These are phyloP conservation scores for Gephyroberyx darwinii DNA, from an alignment of 2,797 vertebrate species.

Conservation along the genomic window DNA sequence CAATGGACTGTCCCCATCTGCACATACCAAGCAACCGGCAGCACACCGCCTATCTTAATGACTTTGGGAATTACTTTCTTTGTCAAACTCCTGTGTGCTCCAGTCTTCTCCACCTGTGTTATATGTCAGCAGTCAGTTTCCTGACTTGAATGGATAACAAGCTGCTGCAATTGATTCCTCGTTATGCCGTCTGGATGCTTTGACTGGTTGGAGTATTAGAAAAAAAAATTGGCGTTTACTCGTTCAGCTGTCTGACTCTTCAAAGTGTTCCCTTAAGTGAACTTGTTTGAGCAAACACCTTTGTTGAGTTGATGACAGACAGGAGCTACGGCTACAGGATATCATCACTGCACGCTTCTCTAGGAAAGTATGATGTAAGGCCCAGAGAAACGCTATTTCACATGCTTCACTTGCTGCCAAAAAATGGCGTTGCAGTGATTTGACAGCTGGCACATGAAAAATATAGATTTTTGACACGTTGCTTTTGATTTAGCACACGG, in stretches of 20 bases:
- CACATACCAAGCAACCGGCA: background rate
- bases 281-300: background rate
- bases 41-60: background rate
- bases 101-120: background rate
- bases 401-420: background rate
- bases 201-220: background rate
- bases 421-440: background rate
- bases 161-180: constrained; percentile 16
- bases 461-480: background rate
- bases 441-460: background rate
- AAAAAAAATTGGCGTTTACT: background rate
- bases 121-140: background rate
- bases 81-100: constrained; percentile 1
- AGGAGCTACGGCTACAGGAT: background rate
- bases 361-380: background rate
- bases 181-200: constrained; percentile 14
- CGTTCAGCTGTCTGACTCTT: background rate
- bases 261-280: background rate
- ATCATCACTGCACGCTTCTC: background rate
- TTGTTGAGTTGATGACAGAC: background rate
- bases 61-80: constrained; percentile 5
- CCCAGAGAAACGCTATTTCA: background rate
- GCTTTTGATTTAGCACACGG: background rate
- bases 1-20: background rate
- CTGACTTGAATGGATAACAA: constrained; percentile 19